Evolutionary conservation across 1,140 invertebrate species (phyloP).

Genomic region (Sycophila sp.): DNA sequence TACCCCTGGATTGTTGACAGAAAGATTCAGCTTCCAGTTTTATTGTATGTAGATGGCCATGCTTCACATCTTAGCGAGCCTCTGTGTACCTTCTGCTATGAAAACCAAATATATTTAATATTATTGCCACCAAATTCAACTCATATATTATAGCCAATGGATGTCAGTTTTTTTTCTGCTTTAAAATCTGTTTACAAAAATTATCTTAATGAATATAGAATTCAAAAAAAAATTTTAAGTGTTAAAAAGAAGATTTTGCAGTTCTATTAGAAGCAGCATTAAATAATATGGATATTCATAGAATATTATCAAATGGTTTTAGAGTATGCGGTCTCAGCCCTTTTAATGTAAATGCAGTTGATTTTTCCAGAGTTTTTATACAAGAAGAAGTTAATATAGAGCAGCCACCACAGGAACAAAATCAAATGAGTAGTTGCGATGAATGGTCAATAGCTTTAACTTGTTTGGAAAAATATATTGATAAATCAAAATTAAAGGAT

Average conservation of each 20-base stretch:
- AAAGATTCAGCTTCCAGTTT: conserved; percentile 50
- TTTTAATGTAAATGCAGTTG: neutral
- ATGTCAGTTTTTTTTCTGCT: conserved; percentile 50
- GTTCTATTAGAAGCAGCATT: conserved; percentile 1
- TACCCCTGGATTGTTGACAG: conserved; percentile 46
- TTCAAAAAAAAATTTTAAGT: neutral
- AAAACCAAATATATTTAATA: conserved; percentile 48
- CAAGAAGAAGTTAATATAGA: too few species aligned
- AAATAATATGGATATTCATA: neutral
- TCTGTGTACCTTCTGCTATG: conserved; percentile 48
- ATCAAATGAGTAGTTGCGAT: too few species aligned
- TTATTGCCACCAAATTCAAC: conserved; percentile 54
- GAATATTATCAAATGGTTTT: neutral
- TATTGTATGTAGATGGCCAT: conserved; percentile 59
- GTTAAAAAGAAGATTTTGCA: neutral
- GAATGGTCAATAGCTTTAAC: too few species aligned
- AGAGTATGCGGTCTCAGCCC: too few species aligned
- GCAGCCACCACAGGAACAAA: too few species aligned
- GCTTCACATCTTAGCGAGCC: conserved; percentile 49
- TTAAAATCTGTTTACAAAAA: conserved; percentile 41
- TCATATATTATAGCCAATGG: conserved; percentile 52
- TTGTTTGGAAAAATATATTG: too few species aligned
- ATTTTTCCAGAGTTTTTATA: neutral
- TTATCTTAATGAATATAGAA: neutral
- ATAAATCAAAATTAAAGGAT: too few species aligned